Conservation (phyloP, 2,113 vertebrate genomes). For the Siphamia tubifer region DNA sequence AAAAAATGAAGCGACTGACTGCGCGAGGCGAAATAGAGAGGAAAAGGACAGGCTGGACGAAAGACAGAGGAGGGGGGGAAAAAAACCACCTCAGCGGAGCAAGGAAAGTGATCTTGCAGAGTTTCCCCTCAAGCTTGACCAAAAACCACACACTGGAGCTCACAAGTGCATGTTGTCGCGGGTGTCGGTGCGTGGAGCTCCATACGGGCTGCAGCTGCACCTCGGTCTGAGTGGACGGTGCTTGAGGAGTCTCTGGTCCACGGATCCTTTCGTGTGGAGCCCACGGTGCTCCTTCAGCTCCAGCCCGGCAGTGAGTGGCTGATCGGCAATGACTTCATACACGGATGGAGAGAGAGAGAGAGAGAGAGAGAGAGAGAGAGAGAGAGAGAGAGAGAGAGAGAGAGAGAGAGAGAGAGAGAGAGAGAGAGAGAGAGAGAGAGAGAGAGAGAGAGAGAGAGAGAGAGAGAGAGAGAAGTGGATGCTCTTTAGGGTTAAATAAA, state of each 20-base stretch:
- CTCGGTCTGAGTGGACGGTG: slow-evolving; percentile 30
- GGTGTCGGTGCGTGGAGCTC: slow-evolving; percentile 10
- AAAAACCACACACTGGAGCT: slow-evolving; percentile 5
- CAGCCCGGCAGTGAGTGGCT: slow-evolving; percentile 41
- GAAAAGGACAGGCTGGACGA: background rate
- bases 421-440: too few species aligned
- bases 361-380: slow-evolving; percentile 3
- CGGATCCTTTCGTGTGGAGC: slow-evolving; percentile 26
- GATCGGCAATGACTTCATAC: slow-evolving; percentile 31
- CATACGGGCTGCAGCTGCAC: slow-evolving; percentile 43
- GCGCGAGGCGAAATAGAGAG: slow-evolving; percentile 23
- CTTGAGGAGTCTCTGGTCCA: slow-evolving; percentile 21
- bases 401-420: background rate
- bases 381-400: background rate
- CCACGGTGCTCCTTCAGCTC: slow-evolving; percentile 50
- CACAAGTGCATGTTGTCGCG: slow-evolving; percentile 52
- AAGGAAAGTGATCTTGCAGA: slow-evolving; percentile 67
- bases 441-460: background rate
- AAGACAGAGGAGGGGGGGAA: background rate
- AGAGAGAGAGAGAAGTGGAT: background rate
- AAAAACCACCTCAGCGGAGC: slow-evolving; percentile 33
- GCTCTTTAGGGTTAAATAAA: background rate
- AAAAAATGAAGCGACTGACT: background rate
- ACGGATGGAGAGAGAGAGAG: slow-evolving; percentile 2
- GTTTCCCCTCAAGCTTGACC: slow-evolving; percentile 37